Percentiles rank a stretch among this genome's conserved stretches.
Evolutionary conservation across 2,113 vertebrate species (phyloP).

Genomic region (Carettochelys insculpta): DNA sequence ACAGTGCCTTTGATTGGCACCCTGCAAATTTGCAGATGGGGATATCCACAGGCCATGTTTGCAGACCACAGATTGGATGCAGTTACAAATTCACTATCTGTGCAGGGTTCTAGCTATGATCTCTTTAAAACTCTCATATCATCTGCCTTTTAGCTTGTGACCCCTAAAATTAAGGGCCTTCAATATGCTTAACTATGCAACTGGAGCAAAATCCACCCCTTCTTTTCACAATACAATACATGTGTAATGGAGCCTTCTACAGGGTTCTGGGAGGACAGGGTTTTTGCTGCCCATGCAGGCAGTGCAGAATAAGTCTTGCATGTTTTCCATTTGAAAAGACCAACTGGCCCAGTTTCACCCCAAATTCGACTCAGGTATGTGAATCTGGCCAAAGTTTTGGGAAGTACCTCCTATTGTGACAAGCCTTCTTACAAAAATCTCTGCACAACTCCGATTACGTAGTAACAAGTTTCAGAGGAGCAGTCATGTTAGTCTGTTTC

Average conservation of each 20-base stretch:
- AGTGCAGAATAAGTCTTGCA: not conserved
- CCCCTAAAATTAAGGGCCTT: not conserved
- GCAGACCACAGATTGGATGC: no score
- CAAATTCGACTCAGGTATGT: not conserved
- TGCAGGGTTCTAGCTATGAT: not conserved
- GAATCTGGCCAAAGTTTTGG: not conserved
- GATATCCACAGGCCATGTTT: no score
- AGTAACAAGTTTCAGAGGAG: not conserved
- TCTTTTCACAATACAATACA: not conserved
- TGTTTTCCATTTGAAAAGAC: not conserved
- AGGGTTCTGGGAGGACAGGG: rapidly evolving
- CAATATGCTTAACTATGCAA: not conserved
- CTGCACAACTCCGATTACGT: not conserved
- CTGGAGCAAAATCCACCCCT: not conserved
- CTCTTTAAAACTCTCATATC: not conserved
- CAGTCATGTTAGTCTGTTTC: no score
- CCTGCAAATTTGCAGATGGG: no score
- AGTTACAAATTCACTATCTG: not conserved
- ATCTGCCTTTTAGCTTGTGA: rapidly evolving
- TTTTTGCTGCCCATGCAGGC: rapidly evolving
- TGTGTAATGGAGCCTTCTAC: rapidly evolving
- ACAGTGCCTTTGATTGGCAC: not conserved
- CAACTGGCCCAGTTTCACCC: not conserved
- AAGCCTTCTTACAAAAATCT: not conserved
- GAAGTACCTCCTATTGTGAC: not conserved